These are phyloP conservation scores for Xiphophorus birchmanni DNA, from an alignment of 2,797 vertebrate species.

Conservation along the genomic window DNA sequence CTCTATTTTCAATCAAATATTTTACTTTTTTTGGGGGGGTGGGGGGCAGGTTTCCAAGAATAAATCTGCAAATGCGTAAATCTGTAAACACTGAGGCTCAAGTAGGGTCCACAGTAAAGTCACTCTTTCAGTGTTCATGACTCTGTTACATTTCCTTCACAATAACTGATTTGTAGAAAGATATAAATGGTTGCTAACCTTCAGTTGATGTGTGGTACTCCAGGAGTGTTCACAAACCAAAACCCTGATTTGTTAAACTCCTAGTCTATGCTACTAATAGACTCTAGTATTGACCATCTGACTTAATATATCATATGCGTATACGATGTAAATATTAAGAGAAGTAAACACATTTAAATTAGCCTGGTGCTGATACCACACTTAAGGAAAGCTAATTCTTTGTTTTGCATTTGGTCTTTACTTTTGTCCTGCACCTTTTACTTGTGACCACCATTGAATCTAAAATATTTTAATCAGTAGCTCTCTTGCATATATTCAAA, in stretches of 20 bases:
- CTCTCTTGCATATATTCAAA: slow-evolving; percentile 8
- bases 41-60: no score
- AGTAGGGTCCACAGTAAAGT: background rate
- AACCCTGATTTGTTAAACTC: background rate
- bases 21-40: background rate
- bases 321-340: background rate
- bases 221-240: background rate
- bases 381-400: background rate
- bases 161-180: background rate
- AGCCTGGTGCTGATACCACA: background rate
- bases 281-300: background rate
- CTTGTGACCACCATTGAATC: slow-evolving; percentile 7
- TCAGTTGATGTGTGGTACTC: background rate
- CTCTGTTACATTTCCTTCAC: background rate
- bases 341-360: background rate
- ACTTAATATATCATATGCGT: background rate
- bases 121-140: background rate
- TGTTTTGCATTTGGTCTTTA: slow-evolving; percentile 1
- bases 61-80: background rate
- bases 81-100: background rate
- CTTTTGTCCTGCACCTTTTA: background rate
- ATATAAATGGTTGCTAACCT: background rate
- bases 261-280: background rate
- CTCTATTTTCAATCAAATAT: background rate
- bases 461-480: slow-evolving; percentile 13